phyloP scores from a whole-genome alignment of 2,888 invertebrate species.

The Drosophila stalkeri region DNA sequence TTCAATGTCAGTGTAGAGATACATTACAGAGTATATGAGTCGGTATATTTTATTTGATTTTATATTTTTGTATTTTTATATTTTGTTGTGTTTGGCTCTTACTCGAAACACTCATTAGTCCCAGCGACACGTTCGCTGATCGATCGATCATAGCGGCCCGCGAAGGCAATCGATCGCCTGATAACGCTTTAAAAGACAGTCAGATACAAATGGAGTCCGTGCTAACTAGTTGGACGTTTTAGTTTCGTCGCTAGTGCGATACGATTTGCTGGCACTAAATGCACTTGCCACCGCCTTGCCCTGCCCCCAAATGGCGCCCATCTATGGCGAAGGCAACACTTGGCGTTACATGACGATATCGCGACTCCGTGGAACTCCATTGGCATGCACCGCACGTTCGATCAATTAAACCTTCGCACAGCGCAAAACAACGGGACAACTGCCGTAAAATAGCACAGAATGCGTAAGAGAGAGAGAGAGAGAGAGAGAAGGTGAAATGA shows the following conservation, averaged over 20 bases:
- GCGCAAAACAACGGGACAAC: constrained; percentile 45
- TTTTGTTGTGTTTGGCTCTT: constrained; percentile 28
- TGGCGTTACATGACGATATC: constrained; percentile 23
- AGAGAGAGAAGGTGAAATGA: too few relatives aligned
- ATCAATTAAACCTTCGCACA: constrained; percentile 77
- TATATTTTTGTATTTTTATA: constrained; percentile 7
- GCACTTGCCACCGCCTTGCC: background rate
- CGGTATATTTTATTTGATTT: background rate
- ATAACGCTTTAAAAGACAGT: constrained; percentile 66
- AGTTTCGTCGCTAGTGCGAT: constrained; percentile 11
- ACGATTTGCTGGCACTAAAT: constrained; percentile 43
- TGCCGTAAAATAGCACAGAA: constrained; percentile 13
- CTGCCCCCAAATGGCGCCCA: constrained; percentile 1
- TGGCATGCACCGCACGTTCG: constrained; percentile 75
- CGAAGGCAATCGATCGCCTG: constrained; percentile 74
- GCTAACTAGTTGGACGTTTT: constrained; percentile 34
- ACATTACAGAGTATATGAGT: constrained; percentile 3
- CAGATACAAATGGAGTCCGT: constrained; percentile 33
- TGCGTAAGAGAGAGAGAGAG: background rate
- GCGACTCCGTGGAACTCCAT: constrained; percentile 53
- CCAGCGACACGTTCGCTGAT: constrained; percentile 72
- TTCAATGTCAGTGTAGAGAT: constrained; percentile 18
- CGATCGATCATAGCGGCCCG: constrained; percentile 59
- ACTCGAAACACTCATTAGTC: constrained; percentile 71
- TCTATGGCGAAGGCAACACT: constrained; percentile 18